phyloP scores from a whole-genome alignment of 1,140 invertebrate species.

The Drosophila kurseongensis region DNA sequence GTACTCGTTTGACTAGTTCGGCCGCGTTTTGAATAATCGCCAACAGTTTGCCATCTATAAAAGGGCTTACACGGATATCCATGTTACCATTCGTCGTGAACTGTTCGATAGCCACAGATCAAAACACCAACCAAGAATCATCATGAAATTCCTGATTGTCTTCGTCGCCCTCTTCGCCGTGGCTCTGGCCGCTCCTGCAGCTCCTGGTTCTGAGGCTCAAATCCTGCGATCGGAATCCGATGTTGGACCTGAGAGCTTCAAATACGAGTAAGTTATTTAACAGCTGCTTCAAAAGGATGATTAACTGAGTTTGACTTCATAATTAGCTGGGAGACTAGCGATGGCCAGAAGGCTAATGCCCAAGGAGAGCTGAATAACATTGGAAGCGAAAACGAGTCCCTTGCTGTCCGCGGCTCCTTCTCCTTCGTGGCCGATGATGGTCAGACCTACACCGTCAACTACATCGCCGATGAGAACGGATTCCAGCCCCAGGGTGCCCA shows the following conservation, averaged over 20 bases:
- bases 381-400: conserved; percentile 64
- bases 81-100: conserved; percentile 37
- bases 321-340: conserved; percentile 48
- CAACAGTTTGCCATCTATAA: conserved; percentile 31
- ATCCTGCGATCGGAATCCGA: conserved; percentile 15
- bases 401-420: conserved; percentile 86
- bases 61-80: conserved; percentile 27
- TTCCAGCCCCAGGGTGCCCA: conserved; percentile 89
- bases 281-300: background rate
- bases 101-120: conserved; percentile 47
- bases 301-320: background rate
- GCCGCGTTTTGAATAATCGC: conserved; percentile 36
- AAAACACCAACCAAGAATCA: conserved; percentile 32
- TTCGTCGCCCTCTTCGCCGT: conserved; percentile 73
- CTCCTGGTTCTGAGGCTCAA: rapidly evolving
- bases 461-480: conserved; percentile 91
- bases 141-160: conserved; percentile 74
- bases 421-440: conserved; percentile 87
- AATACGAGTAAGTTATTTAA: conserved; percentile 42
- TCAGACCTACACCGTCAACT: conserved; percentile 87
- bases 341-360: conserved; percentile 26
- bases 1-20: conserved; percentile 44
- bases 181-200: conserved; percentile 42
- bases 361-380: conserved; percentile 31
- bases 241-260: conserved; percentile 41